These are phyloP conservation scores for Ctenosaura bakeri DNA, from an alignment of 2,797 vertebrate genomes.

Conservation along the genomic window DNA sequence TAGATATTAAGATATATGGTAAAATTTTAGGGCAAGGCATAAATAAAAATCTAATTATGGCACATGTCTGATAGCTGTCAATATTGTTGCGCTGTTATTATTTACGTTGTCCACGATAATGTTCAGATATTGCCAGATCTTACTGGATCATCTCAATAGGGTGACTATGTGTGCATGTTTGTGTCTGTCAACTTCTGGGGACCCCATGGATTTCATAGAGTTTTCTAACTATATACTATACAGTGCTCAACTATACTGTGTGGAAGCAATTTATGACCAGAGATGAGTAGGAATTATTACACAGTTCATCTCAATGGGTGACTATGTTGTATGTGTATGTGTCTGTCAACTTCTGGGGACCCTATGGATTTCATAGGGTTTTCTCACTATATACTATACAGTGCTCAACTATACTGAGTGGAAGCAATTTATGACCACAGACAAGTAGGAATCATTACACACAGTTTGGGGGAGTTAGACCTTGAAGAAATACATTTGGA, in stretches of 20 bases:
- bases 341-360: too few species aligned
- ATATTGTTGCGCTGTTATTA: constrained; percentile 20
- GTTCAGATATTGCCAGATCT: not conserved
- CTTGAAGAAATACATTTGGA: not conserved
- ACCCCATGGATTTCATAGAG: too few species aligned
- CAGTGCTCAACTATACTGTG: too few species aligned
- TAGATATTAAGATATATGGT: constrained; percentile 7
- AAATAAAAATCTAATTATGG: constrained; percentile 36
- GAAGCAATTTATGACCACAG: not conserved
- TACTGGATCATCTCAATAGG: not conserved
- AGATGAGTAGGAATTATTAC: not conserved
- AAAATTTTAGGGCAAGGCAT: constrained; percentile 43
- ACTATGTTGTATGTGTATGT: not conserved
- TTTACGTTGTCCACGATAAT: not conserved
- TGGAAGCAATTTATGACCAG: not conserved
- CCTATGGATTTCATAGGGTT: too few species aligned
- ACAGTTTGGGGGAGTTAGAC: not conserved
- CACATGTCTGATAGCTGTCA: not conserved
- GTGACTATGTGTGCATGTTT: not conserved
- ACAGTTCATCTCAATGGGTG: not conserved
- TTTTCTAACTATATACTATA: too few species aligned
- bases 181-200: not conserved
- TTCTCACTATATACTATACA: too few species aligned
- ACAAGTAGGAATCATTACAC: not conserved
- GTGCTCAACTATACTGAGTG: too few species aligned